These are phyloP conservation scores for Ceratina calcarata DNA, from an alignment of 1,140 invertebrate genomes.

Conservation along the genomic window DNA sequence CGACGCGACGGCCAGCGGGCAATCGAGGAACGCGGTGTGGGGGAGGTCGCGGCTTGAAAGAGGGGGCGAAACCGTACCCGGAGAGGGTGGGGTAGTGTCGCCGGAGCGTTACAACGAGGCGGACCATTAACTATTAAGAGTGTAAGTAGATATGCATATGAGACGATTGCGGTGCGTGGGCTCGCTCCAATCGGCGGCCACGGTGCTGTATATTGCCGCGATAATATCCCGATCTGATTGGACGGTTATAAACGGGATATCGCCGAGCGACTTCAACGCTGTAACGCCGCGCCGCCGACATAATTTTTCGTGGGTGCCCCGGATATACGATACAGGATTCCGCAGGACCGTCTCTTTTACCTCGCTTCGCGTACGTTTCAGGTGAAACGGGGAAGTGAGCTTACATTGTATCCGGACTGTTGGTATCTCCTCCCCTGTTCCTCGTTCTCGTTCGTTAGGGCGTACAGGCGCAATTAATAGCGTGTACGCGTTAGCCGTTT, in stretches of 20 bases:
- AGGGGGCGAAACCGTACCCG: not conserved
- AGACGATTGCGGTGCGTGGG: conserved; percentile 64
- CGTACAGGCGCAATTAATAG: conserved; percentile 24
- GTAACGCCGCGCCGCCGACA: conserved; percentile 49
- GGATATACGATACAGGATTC: conserved; percentile 52
- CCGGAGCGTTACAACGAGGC: conserved; percentile 45
- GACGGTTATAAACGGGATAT: conserved; percentile 66
- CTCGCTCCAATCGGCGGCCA: conserved; percentile 64
- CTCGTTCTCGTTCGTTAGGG: no score
- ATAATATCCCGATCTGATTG: conserved; percentile 72
- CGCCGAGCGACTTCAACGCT: conserved; percentile 51
- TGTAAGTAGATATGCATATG: conserved; percentile 70
- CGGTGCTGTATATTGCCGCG: conserved; percentile 64
- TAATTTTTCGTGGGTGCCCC: conserved; percentile 59
- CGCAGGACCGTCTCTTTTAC: conserved; percentile 12
- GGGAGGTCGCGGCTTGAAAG: not conserved
- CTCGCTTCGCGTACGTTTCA: not conserved
- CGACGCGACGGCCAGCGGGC: not conserved
- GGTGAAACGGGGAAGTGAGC: conserved; percentile 36
- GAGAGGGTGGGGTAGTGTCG: conserved; percentile 40
- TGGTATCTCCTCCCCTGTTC: conserved; percentile 17
- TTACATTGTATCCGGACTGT: conserved; percentile 44
- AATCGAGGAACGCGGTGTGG: not conserved
- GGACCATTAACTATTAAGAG: conserved; percentile 72
- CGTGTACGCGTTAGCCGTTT: not conserved